These are phyloP conservation scores for Agrilus planipennis DNA, from an alignment of 1,140 invertebrate genomes.

Conservation along the genomic window DNA sequence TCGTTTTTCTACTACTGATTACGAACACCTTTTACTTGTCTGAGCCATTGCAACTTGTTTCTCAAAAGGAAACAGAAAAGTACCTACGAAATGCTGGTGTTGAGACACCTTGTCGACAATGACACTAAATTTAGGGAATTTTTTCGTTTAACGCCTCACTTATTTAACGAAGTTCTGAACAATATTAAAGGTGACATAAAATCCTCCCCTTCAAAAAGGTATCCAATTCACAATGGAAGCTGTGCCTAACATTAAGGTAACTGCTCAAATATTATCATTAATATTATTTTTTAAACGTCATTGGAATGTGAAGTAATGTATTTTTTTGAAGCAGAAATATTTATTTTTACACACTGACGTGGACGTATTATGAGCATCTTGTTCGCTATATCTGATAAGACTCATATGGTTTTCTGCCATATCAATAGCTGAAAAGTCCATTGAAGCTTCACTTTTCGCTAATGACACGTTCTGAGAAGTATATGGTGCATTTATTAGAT, in stretches of 20 bases:
- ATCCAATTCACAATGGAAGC: constrained; percentile 5
- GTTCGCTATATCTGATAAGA: neutral
- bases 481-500: no score
- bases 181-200: constrained; percentile 2
- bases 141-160: neutral
- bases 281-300: constrained; percentile 1
- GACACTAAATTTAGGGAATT: constrained; percentile 5
- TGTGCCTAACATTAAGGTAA: constrained; percentile 7
- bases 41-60: no score
- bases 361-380: neutral
- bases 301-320: neutral
- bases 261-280: no score
- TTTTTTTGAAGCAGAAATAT: neutral
- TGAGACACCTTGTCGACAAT: neutral
- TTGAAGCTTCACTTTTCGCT: no score
- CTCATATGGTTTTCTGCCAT: neutral
- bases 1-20: no score
- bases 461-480: no score
- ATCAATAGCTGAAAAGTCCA: no score
- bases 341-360: neutral
- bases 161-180: constrained; percentile 1
- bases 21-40: no score
- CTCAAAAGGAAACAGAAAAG: constrained; percentile 2
- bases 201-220: neutral
- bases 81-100: constrained; percentile 3